Evolutionary conservation across 2,888 invertebrate genomes (phyloP), one percentile per base, ranked within the genome.

Genomic region (Alloscopus bannaensis): DNA sequence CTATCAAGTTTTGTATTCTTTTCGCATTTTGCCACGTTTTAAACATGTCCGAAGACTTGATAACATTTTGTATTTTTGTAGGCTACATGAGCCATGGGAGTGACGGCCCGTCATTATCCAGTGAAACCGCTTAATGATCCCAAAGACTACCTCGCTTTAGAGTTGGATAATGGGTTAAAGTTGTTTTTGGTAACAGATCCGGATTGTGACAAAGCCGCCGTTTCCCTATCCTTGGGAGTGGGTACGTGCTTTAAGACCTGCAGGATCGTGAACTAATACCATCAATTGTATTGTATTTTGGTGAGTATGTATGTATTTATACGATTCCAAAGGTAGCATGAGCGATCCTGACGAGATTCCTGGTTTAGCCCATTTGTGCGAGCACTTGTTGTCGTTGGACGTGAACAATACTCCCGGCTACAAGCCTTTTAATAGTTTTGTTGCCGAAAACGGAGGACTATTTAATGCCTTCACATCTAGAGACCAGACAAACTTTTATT

Each of bases 401-500:
- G 72, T 52, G 1, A 68, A 50, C 13, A 28, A 40, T 13, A 47
- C 57, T 13, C 31, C 71, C 4, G 70, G 55, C 0, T 50, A 66
- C 1, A 78, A 78, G 31, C 77, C 60, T 13, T 82, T 75, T 87
- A 93, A 91, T 83, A 94, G 94, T 88, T 98, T 93, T 88, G 89
- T 99, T 0, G 93, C 94, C 0, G 95, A 97, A 87, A 94, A 98
- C 88, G 96, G 96, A 0, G 99, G 99, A 0, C 90, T 91, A 3
- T 93, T 93, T 22, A 99, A 99, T 90, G 99, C 98, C 0, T 94
- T 93, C 59, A 99, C 99, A 0, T 92, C 93, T 65, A 91, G 93
- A 0, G 96, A 98, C 87, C 94, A 96, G 89, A 99, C 99, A 0
- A 94, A 94, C 81, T 99, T 94, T 88, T 96, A 94, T 88, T 99